Conservation (phyloP, 2,113 vertebrate genomes). For the Anser cygnoides region DNA sequence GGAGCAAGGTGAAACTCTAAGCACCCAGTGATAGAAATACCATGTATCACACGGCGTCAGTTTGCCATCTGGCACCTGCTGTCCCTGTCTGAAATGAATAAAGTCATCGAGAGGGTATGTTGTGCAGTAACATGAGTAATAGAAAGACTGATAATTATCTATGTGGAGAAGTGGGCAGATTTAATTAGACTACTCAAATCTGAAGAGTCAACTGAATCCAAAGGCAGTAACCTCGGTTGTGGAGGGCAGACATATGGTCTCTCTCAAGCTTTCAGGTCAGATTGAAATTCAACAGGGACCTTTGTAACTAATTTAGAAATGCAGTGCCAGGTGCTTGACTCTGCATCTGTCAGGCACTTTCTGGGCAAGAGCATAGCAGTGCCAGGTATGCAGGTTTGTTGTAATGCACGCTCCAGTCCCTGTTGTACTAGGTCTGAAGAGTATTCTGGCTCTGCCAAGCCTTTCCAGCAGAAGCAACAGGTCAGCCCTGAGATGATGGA, state of each 20-base stretch:
- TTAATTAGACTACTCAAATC: constrained; percentile 71
- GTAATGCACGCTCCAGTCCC: background rate
- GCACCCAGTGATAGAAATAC: constrained; percentile 53
- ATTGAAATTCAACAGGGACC: constrained; percentile 2
- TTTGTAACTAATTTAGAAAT: constrained; percentile 9
- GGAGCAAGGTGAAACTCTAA: constrained; percentile 73
- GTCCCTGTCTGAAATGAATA: constrained; percentile 66
- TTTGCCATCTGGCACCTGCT: constrained; percentile 80
- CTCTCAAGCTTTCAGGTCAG: constrained; percentile 19
- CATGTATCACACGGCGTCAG: constrained; percentile 26
- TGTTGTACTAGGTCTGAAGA: background rate
- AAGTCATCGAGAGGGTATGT: constrained; percentile 64
- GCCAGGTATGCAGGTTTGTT: background rate
- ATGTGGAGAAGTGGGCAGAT: constrained; percentile 58
- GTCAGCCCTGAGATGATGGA: background rate
- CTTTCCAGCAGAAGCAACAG: background rate
- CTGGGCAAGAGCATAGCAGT: background rate
- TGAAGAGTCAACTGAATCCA: constrained; percentile 60
- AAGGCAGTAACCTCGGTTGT: constrained; percentile 8
- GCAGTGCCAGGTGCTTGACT: background rate
- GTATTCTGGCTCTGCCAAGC: fast-evolving
- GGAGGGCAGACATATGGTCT: constrained; percentile 18
- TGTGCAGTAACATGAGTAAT: constrained; percentile 71
- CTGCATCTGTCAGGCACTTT: background rate
- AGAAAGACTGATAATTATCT: constrained; percentile 73